A percentile compares a stretch with the other conserved stretches of the same genome.
Conservation (phyloP, 2,113 vertebrate genomes). For the Equus przewalskii region DNA sequence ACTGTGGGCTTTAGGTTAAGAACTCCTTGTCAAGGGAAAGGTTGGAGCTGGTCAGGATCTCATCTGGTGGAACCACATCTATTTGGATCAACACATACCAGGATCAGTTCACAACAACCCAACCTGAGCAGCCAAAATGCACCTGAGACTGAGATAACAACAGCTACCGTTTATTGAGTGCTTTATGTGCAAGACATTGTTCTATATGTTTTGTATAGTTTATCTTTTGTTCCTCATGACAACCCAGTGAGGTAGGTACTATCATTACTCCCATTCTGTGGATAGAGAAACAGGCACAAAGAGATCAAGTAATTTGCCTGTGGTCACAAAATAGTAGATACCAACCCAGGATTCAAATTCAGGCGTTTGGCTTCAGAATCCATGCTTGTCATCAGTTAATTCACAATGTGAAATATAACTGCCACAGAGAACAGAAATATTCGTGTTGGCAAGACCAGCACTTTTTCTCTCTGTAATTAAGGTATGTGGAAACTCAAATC, state of each 20-base stretch:
- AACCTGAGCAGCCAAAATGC: background rate
- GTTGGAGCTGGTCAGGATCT: background rate
- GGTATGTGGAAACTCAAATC: background rate
- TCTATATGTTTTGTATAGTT: slow-evolving; percentile 28
- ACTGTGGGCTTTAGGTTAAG: background rate
- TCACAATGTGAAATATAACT: background rate
- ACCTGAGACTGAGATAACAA: background rate
- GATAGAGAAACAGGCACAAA: background rate
- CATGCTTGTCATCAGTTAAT: slow-evolving; percentile 39
- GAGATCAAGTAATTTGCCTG: slow-evolving; percentile 25
- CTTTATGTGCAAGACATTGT: background rate
- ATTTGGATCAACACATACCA: background rate
- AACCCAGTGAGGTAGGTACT: background rate
- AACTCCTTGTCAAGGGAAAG: background rate
- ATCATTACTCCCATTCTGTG: background rate
- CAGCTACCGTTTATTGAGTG: background rate
- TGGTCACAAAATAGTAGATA: background rate
- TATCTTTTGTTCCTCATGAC: background rate
- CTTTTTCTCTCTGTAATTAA: background rate
- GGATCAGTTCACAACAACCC: background rate
- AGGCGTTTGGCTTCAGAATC: background rate
- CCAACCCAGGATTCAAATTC: background rate
- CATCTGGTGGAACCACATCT: background rate
- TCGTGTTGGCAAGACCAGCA: background rate
- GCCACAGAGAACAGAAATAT: background rate